Evolutionary conservation across 2,888 invertebrate genomes (phyloP).

Genomic region (Euproctis similis): DNA sequence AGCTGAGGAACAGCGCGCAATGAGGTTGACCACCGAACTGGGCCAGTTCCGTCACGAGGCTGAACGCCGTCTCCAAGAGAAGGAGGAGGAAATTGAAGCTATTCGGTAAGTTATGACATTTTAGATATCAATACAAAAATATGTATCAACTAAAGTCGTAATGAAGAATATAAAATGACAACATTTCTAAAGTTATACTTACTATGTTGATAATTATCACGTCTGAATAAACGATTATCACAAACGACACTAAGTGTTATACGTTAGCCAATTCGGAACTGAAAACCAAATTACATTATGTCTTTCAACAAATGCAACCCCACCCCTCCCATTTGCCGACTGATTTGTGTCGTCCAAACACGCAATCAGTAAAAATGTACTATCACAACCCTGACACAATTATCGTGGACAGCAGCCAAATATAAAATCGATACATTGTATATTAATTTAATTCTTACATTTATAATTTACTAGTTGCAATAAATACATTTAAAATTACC

Average conservation of each 20-base stretch:
- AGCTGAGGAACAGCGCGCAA: slow-evolving; percentile 96
- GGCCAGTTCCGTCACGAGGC: slow-evolving; percentile 96
- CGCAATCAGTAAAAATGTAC: slow-evolving; percentile 33
- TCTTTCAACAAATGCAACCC: slow-evolving; percentile 40
- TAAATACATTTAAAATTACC: no score
- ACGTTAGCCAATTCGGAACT: slow-evolving; percentile 53
- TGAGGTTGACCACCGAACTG: slow-evolving; percentile 94
- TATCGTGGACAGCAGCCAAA: slow-evolving; percentile 48
- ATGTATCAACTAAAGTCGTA: no score
- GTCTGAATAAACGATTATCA: slow-evolving; percentile 24
- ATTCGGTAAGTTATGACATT: slow-evolving; percentile 99
- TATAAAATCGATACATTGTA: slow-evolving; percentile 21
- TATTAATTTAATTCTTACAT: slow-evolving; percentile 7
- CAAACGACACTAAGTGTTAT: slow-evolving; percentile 25
- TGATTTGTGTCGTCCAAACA: slow-evolving; percentile 48
- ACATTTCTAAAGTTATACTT: no score
- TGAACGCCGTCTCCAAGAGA: slow-evolving; percentile 97
- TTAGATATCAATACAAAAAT: no score
- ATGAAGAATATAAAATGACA: no score
- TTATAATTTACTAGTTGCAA: no score
- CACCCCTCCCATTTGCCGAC: slow-evolving; percentile 39
- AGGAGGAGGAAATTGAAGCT: slow-evolving; percentile 98
- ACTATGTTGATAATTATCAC: slow-evolving; percentile 23
- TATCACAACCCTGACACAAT: slow-evolving; percentile 53
- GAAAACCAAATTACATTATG: slow-evolving; percentile 17